Conservation (phyloP, 64 coral and sea anemone genomes). For the Stichodactyla helianthus region DNA sequence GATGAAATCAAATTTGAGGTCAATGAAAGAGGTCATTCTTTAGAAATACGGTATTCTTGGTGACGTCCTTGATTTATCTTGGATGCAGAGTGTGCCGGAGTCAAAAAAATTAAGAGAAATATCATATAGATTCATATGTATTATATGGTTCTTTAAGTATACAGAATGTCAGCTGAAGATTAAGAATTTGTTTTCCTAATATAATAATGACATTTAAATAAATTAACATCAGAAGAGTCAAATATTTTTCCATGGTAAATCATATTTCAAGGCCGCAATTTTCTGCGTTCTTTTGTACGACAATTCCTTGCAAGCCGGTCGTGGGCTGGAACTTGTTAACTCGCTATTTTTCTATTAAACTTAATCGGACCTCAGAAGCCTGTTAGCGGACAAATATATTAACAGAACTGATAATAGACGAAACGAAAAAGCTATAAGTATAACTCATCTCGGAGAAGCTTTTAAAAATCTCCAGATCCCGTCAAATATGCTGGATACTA, state of each 20-base stretch:
- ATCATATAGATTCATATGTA: background rate
- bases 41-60: background rate
- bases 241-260: background rate
- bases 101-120: background rate
- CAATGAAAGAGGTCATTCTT: background rate
- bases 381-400: background rate
- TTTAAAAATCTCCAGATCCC: background rate
- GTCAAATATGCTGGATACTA: background rate
- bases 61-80: background rate
- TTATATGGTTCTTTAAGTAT: background rate
- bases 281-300: background rate
- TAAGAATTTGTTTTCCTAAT: background rate
- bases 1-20: background rate
- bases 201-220: background rate
- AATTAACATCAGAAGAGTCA: background rate
- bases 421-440: background rate
- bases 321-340: background rate
- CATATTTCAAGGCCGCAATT: background rate
- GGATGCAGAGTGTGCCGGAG: background rate
- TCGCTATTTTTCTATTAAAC: background rate
- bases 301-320: constrained; percentile 1
- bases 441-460: background rate
- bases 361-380: background rate
- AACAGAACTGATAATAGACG: background rate
- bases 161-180: background rate